Evolutionary conservation across 2,797 vertebrate species (phyloP).

Genomic region (Bovichtus diacanthus): DNA sequence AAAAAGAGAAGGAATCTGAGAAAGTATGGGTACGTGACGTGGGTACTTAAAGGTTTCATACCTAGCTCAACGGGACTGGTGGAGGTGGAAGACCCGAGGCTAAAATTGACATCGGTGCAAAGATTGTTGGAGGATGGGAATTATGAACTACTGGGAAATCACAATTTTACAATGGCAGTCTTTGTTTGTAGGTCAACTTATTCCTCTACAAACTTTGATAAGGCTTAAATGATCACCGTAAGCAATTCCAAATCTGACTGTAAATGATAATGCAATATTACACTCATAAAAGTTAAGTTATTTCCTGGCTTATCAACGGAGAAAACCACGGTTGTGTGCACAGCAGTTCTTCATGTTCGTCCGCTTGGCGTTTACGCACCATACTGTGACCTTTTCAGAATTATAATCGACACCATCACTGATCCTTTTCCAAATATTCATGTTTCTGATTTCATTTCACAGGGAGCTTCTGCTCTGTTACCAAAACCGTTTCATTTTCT

Average conservation of each 20-base stretch:
- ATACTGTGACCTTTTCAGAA: neutral
- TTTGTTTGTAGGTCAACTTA: neutral
- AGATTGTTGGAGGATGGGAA: neutral
- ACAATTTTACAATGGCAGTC: neutral
- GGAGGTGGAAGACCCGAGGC: neutral
- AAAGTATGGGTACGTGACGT: neutral
- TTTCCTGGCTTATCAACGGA: constrained; percentile 29
- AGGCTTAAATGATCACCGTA: neutral
- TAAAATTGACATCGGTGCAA: neutral
- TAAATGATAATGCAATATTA: neutral
- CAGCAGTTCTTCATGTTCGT: constrained; percentile 13
- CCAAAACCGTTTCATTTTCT: neutral
- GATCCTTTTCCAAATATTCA: neutral
- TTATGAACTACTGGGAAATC: neutral
- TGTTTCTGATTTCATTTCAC: constrained; percentile 20
- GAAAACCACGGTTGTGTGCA: constrained; percentile 6
- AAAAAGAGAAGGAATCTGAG: neutral
- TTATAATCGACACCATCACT: neutral
- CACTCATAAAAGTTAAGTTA: constrained; percentile 43
- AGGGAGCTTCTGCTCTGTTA: constrained; percentile 85
- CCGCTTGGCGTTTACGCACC: no score
- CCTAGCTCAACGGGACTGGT: neutral
- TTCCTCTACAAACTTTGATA: constrained; percentile 13
- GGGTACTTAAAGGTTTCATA: neutral
- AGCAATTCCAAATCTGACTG: neutral